Evolutionary conservation across 2,888 invertebrate genomes (phyloP), one percentile per base, ranked within the genome.

Genomic region (Lissocephala sabroskyi): DNA sequence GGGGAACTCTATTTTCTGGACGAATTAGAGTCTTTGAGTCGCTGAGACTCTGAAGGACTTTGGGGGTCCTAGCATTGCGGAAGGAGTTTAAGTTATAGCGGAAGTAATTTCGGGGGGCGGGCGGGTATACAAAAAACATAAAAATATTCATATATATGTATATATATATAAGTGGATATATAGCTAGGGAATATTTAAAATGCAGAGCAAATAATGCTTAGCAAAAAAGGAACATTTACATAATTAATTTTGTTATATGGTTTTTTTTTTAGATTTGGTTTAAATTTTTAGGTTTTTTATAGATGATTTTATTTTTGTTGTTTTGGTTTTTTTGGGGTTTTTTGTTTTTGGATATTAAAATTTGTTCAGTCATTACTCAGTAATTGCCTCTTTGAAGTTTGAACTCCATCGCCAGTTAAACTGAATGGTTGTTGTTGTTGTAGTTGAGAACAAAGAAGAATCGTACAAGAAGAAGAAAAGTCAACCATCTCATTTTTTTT

Each of bases 351-450:
- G 60, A 55, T 71, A n/a, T n/a, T n/a, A n/a, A n/a, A n/a, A n/a
- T n/a, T n/a, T n/a, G 67, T 66, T 62, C 73, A 75, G 71, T 73
- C 71, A 83, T 85, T 85, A 85, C 85, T 85, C 90, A 89, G 92
- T 91, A 88, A 95, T 93, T 88, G 94, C 94, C 90, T 95, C 94
- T 92, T 92, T 93, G 95, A 96, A 96, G 93, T 95, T 92, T 88
- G 94, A 90, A 91, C 95, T 95, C 92, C 94, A 92, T 90, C 94
- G 94, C 96, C 96, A 95, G 90, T 93, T 93, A 90, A 91, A 93
- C 94, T 94, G 81, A 75, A 64, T 70, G 58, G 65, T 63, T 57
- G 62, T 70, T 57, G 53, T 59, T 40, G 41, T 45, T 16, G 11
- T 6, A 26, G 18, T 40, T 29, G 73, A 63, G 45, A 70, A 73